These are phyloP conservation scores for Halcyon leucocephala DNA, from an alignment of 2,797 vertebrate genomes.

Conservation along the genomic window DNA sequence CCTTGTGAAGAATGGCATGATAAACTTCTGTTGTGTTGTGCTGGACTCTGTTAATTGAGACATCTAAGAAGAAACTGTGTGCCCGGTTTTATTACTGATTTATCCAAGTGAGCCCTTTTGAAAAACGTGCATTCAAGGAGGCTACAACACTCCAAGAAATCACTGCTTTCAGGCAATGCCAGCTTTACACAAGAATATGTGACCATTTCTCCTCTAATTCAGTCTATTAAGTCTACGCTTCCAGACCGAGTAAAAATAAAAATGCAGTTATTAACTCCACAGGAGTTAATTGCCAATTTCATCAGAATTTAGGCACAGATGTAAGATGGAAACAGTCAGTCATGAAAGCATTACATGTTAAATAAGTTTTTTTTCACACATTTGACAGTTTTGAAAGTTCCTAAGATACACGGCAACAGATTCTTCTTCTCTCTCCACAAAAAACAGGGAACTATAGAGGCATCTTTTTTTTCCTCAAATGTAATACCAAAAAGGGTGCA, in stretches of 20 bases:
- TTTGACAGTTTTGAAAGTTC: slow-evolving; percentile 51
- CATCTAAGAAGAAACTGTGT: neutral
- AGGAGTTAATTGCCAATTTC: slow-evolving; percentile 9
- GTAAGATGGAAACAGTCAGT: slow-evolving; percentile 42
- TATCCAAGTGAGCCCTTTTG: neutral
- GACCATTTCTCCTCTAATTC: neutral
- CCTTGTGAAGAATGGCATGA: neutral
- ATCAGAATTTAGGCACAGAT: slow-evolving; percentile 18
- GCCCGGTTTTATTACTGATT: neutral
- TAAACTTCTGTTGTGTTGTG: neutral
- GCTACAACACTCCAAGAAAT: neutral
- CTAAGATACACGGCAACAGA: neutral
- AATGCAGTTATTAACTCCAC: slow-evolving; percentile 16
- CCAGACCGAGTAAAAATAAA: slow-evolving; percentile 9
- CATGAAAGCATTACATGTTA: neutral
- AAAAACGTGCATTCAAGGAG: neutral
- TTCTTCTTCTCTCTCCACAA: neutral
- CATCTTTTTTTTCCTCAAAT: neutral
- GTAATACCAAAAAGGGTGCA: neutral
- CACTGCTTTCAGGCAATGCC: neutral
- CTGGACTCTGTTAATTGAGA: neutral
- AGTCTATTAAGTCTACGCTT: neutral
- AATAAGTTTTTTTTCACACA: slow-evolving; percentile 16
- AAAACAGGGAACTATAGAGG: neutral
- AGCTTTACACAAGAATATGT: neutral